These are phyloP conservation scores for Micrastur ruficollis DNA, from an alignment of 2,797 vertebrate species.

Conservation along the genomic window DNA sequence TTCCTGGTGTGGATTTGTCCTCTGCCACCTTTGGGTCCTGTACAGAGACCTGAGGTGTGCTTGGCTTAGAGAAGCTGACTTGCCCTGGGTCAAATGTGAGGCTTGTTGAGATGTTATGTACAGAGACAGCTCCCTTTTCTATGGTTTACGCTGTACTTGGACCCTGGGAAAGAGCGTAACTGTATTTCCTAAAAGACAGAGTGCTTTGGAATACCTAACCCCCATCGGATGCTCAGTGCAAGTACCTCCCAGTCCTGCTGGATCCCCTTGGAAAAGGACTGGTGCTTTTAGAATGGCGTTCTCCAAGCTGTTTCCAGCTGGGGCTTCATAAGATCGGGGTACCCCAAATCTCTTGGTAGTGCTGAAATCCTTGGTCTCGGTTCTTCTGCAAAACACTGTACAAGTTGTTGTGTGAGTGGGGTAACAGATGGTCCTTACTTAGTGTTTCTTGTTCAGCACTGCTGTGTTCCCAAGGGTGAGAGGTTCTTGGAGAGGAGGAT, in stretches of 20 bases:
- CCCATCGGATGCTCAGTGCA: not conserved
- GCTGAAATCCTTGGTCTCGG: not conserved
- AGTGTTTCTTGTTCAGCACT: not conserved
- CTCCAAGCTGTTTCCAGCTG: not conserved
- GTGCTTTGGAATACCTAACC: not conserved
- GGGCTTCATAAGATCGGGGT: not conserved
- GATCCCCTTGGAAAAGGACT: not conserved
- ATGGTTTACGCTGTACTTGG: not conserved
- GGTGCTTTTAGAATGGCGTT: not conserved
- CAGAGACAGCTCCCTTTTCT: not conserved
- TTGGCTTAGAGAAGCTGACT: not conserved
- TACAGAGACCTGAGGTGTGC: not conserved
- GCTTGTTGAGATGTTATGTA: not conserved
- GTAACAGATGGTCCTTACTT: not conserved
- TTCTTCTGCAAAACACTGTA: not conserved
- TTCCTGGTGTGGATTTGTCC: not conserved
- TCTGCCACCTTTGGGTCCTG: not conserved
- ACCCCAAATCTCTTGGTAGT: not conserved
- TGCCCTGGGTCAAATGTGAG: not conserved
- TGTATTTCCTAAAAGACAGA: not conserved
- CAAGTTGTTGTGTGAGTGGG: not conserved
- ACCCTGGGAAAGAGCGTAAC: not conserved
- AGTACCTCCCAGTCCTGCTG: not conserved
- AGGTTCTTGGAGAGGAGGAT: not conserved
- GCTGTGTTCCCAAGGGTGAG: accelerated